Evolutionary conservation across 2,797 vertebrate genomes (phyloP), one percentile per base, ranked within the genome.

Genomic region (Danio tinwini): DNA sequence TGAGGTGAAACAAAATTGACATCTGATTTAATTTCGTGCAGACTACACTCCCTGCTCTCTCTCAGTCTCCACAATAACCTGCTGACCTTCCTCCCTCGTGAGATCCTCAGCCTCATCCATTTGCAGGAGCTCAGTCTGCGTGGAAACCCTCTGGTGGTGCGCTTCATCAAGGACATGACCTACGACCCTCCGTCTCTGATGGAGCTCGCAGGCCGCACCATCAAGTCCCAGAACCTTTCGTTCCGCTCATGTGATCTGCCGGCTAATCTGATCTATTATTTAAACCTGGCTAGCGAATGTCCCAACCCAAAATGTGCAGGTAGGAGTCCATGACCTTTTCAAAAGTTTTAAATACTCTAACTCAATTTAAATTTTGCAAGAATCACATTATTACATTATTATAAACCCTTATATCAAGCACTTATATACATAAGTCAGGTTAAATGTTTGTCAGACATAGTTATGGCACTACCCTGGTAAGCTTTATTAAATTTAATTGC

Each of bases 31-130:
- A 78, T 0, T 62, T 17, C 11, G 72, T 14, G 29, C 76, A 99
- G 98, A 89, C 92, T 99, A 82, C 90, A 96, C 90, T 97, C 96
- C 0, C 91, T 99, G 89, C 95, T 96, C 21, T 99, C 97, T 39
- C 93, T 99, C 63, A 99, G 98, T 87, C 96, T 99, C 52, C 98
- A 99, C 89, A 99, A 99, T 90, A 99, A 99, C 90, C 88, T 98
- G 83, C 93, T 99, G 82, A 97, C 96, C 2, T 99, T 97, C 88
- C 94, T 99, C 77, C 98, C 98, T 12, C 95, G 96, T 13, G 98
- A 99, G 92, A 98, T 99, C 88, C 96, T 99, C 83, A 95, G 94
- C 88, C 93, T 99, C 86, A 93, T 98, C 74, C 97, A 96, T 80
- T 92, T 99, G 82, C 96, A 99, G 55, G 98, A 99, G 89, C 92